These are phyloP conservation scores for Anguilla marmorata DNA, from an alignment of 2,797 vertebrate species.

Conservation along the genomic window DNA sequence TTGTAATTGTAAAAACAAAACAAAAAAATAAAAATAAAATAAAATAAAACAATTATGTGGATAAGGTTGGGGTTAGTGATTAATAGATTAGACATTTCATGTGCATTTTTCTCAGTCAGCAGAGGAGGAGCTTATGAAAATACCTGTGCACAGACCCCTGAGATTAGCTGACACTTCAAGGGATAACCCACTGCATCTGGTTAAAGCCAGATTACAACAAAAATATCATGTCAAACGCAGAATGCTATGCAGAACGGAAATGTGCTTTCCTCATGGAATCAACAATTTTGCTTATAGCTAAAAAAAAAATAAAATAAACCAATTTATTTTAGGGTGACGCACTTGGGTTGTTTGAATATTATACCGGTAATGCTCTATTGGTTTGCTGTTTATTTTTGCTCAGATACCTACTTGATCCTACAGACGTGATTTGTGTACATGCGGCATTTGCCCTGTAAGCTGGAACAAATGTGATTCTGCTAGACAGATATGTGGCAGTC, in stretches of 20 bases:
- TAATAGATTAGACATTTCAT: slow-evolving; percentile 38
- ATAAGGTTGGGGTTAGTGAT: slow-evolving; percentile 8
- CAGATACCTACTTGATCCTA: neutral
- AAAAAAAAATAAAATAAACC: neutral
- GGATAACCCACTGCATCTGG: slow-evolving; percentile 63
- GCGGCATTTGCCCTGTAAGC: neutral
- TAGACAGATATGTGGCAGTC: neutral
- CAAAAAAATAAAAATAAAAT: slow-evolving; percentile 16
- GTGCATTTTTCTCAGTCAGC: slow-evolving; percentile 39
- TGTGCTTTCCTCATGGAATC: slow-evolving; percentile 5
- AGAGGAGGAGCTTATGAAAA: slow-evolving; percentile 48
- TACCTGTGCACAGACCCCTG: slow-evolving; percentile 61
- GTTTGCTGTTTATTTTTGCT: neutral
- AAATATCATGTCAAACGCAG: slow-evolving; percentile 53
- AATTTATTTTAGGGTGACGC: neutral
- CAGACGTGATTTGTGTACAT: slow-evolving; percentile 8
- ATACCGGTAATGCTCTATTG: neutral
- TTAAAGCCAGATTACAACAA: slow-evolving; percentile 66
- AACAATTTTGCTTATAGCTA: neutral
- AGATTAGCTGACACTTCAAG: slow-evolving; percentile 65
- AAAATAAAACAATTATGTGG: neutral
- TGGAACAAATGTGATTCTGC: neutral
- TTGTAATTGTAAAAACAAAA: slow-evolving; percentile 24
- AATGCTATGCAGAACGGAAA: slow-evolving; percentile 28
- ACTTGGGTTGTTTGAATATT: neutral